phyloP scores from a whole-genome alignment of 37 sponge, comb jelly and placozoan species.

The Cliona cf. orientalis region DNA sequence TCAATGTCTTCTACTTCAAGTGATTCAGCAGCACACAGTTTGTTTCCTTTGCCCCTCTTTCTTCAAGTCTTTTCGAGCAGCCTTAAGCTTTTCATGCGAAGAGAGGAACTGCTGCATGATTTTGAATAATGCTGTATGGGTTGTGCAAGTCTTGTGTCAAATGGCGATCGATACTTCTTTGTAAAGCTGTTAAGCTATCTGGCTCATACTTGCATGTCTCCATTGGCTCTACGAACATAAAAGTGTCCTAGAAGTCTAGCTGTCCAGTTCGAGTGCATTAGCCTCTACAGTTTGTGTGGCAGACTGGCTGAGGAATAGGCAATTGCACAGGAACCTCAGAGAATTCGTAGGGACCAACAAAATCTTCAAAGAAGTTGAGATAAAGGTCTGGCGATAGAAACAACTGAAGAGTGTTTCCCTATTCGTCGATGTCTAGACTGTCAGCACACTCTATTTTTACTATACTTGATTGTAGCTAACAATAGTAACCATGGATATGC shows the following conservation, averaged over 20 bases:
- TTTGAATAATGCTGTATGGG: background rate
- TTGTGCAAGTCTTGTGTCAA: background rate
- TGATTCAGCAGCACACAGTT: slow-evolving; percentile 4
- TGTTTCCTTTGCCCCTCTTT: slow-evolving; percentile 9
- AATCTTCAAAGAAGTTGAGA: too few relatives aligned
- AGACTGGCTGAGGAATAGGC: too few relatives aligned
- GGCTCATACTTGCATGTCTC: slow-evolving; percentile 6
- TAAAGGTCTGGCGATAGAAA: too few relatives aligned
- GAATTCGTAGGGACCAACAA: too few relatives aligned
- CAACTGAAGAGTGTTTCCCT: too few relatives aligned
- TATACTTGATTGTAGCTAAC: too few relatives aligned
- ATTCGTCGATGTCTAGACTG: too few relatives aligned
- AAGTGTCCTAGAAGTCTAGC: slow-evolving; percentile 15
- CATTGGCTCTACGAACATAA: background rate
- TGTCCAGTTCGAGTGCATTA: too few relatives aligned
- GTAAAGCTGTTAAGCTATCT: background rate
- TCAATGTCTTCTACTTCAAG: background rate
- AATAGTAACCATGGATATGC: too few relatives aligned
- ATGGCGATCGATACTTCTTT: slow-evolving; percentile 11
- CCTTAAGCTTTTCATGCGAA: slow-evolving; percentile 3
- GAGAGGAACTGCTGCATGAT: background rate
- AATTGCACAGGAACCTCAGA: too few relatives aligned
- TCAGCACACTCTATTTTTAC: too few relatives aligned
- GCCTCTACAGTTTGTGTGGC: too few relatives aligned
- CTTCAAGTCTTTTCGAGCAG: background rate